These are phyloP conservation scores for Tamandua tetradactyla DNA, from an alignment of 2,797 vertebrate species.

Conservation along the genomic window DNA sequence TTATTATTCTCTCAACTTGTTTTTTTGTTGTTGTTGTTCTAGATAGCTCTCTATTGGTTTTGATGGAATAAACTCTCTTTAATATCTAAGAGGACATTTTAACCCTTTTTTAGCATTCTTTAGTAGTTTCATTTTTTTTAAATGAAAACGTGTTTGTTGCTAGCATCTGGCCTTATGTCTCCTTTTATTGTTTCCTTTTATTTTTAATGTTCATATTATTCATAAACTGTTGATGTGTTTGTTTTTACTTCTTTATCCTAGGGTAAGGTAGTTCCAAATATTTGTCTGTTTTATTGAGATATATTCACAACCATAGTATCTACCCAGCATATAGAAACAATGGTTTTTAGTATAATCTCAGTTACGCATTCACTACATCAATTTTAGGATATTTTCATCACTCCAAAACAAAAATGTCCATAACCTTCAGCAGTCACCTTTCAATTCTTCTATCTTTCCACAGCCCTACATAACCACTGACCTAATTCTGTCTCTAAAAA, in stretches of 20 bases:
- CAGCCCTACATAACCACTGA: no score
- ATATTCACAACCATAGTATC: no score
- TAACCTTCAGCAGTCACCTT: no score
- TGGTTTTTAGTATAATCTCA: no score
- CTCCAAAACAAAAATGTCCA: no score
- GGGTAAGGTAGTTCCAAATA: not conserved
- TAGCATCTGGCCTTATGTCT: no score
- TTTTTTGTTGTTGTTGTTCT: not conserved
- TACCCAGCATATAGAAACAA: no score
- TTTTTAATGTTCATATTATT: not conserved
- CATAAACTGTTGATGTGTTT: not conserved
- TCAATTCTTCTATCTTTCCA: no score
- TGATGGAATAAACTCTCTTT: not conserved
- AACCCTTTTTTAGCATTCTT: not conserved
- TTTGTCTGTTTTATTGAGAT: not conserved
- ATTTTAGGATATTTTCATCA: no score
- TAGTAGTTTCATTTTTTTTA: not conserved
- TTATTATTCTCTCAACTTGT: not conserved
- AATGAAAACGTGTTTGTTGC: not conserved
- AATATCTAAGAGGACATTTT: not conserved
- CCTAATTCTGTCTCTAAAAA: no score
- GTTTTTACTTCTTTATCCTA: not conserved
- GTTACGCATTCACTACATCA: no score
- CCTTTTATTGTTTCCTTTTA: not conserved
- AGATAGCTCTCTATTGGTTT: not conserved